Evolutionary conservation across 2,888 invertebrate species (phyloP).

Genomic region (Drosophila pseudotakahashii): DNA sequence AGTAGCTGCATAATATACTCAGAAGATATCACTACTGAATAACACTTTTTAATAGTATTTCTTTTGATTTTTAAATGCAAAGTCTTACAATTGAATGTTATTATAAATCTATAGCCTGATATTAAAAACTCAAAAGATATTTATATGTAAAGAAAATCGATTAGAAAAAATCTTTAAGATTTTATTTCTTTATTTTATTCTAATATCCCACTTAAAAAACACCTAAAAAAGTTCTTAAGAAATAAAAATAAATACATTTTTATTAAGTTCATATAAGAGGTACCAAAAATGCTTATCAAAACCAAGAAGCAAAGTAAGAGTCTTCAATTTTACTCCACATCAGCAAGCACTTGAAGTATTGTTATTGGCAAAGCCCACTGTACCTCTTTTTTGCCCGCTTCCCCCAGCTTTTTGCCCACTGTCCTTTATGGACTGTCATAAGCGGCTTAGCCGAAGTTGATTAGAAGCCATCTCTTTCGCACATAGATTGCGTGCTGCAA

Average conservation of each 20-base stretch:
- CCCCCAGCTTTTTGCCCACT: constrained; percentile 1
- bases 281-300: background rate
- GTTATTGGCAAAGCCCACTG: background rate
- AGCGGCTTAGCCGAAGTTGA: constrained; percentile 31
- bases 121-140: too few species aligned
- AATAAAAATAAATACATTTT: too few species aligned
- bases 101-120: too few species aligned
- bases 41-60: too few species aligned
- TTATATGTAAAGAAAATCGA: too few species aligned
- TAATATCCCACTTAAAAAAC: too few species aligned
- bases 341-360: background rate
- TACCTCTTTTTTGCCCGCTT: background rate
- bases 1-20: background rate
- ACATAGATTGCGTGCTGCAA: constrained; percentile 60
- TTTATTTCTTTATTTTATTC: too few species aligned
- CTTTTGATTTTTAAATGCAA: too few species aligned
- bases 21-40: too few species aligned
- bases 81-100: too few species aligned
- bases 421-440: constrained; percentile 33
- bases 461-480: background rate
- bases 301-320: background rate
- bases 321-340: background rate
- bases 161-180: too few species aligned
- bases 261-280: background rate
- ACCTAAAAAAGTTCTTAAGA: too few species aligned